These are phyloP conservation scores for Lepeophtheirus nordmannii DNA, from an alignment of 2,888 invertebrate species.

Conservation along the genomic window DNA sequence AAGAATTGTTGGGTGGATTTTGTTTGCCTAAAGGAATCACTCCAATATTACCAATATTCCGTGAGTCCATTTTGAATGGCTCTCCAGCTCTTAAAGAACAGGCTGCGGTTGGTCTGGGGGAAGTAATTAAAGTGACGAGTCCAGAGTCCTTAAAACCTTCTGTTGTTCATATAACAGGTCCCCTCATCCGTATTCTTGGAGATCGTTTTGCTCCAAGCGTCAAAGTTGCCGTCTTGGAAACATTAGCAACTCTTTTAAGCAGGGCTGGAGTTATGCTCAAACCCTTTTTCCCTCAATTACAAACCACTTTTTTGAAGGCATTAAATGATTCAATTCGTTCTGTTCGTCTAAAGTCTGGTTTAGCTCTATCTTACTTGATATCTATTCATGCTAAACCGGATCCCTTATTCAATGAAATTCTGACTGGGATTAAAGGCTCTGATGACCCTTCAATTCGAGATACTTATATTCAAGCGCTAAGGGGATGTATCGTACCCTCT, in stretches of 20 bases:
- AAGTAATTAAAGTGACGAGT: conserved; percentile 65
- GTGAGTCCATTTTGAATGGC: conserved; percentile 89
- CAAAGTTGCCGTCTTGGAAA: conserved; percentile 88
- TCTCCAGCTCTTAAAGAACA: conserved; percentile 87
- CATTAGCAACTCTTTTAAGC: conserved; percentile 70
- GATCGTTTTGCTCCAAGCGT: conserved; percentile 75
- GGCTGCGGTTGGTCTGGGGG: conserved; percentile 75
- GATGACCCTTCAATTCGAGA: conserved; percentile 72
- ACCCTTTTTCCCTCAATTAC: conserved; percentile 93
- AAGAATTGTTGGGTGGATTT: conserved; percentile 66
- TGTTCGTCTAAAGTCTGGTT: conserved; percentile 75
- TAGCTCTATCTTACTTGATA: conserved; percentile 70
- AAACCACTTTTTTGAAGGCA: conserved; percentile 93
- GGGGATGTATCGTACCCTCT: conserved; percentile 57
- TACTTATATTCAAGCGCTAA: conserved; percentile 77
- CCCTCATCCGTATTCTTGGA: conserved; percentile 88
- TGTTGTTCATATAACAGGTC: conserved; percentile 92
- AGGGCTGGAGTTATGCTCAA: conserved; percentile 92
- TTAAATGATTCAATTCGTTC: conserved; percentile 71
- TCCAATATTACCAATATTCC: conserved; percentile 81
- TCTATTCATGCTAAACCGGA: conserved; percentile 84
- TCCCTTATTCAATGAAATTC: conserved; percentile 82
- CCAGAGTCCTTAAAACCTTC: conserved; percentile 79
- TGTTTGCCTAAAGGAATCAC: conserved; percentile 85
- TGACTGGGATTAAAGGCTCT: conserved; percentile 57